Evolutionary conservation across 1,140 invertebrate species (phyloP).

Genomic region (Helicoverpa zea): DNA sequence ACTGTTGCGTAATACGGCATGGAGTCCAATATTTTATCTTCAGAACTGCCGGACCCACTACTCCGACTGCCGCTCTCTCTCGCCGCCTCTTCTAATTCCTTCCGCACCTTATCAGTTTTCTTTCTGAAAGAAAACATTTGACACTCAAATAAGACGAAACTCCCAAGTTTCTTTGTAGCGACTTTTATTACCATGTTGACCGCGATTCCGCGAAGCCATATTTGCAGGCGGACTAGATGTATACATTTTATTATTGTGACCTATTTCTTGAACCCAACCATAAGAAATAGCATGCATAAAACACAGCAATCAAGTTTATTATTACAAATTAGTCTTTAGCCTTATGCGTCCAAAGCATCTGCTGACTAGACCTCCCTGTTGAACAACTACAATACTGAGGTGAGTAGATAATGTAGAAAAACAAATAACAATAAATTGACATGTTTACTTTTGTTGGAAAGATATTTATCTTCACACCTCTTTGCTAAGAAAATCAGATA

Average conservation of each 20-base stretch:
- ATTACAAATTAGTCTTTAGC: conserved; percentile 40
- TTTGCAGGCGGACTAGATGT: conserved; percentile 19
- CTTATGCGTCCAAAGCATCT: conserved; percentile 44
- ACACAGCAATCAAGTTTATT: conserved; percentile 16
- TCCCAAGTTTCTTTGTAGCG: not conserved
- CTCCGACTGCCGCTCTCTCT: conserved; percentile 86
- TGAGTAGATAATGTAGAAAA: not conserved
- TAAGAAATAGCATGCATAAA: conserved; percentile 38
- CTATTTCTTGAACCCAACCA: conserved; percentile 39
- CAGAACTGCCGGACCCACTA: conserved; percentile 72
- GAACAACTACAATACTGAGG: not conserved
- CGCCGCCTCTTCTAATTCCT: conserved; percentile 97
- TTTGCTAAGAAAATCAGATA: not conserved
- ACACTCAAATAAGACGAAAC: conserved; percentile 18
- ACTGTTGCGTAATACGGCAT: conserved; percentile 86
- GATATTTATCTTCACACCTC: conserved; percentile 12
- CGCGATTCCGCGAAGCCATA: conserved; percentile 36
- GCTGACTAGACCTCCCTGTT: conserved; percentile 14
- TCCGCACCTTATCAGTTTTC: conserved; percentile 94
- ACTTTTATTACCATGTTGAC: conserved; percentile 26
- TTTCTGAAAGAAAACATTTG: conserved; percentile 89
- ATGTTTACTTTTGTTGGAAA: not conserved
- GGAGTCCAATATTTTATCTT: conserved; percentile 79
- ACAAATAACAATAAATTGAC: not conserved
- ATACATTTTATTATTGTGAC: conserved; percentile 5